phyloP scores from a whole-genome alignment of 2,888 invertebrate species.

The Volucella inanis region DNA sequence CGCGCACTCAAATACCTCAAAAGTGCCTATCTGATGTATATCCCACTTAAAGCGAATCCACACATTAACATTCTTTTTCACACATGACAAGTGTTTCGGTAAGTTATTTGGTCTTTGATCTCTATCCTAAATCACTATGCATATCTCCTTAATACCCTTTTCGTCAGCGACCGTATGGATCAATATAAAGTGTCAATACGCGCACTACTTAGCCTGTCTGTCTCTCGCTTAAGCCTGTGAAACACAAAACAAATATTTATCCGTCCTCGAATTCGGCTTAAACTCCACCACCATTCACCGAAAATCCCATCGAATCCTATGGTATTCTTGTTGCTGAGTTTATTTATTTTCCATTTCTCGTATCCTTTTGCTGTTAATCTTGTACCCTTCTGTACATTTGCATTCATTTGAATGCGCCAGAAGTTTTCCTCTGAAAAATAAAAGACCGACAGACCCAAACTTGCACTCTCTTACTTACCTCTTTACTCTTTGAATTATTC shows the following conservation, averaged over 20 bases:
- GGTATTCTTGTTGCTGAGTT: neutral
- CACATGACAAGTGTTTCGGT: conserved; percentile 38
- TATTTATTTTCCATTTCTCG: conserved; percentile 28
- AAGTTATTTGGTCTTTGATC: conserved; percentile 29
- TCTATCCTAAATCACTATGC: conserved; percentile 61
- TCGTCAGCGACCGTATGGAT: conserved; percentile 10
- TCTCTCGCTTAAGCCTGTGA: conserved; percentile 37
- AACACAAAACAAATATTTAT: conserved; percentile 61
- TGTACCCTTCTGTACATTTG: conserved; percentile 56
- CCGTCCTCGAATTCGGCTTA: conserved; percentile 23
- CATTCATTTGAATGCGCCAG: conserved; percentile 67
- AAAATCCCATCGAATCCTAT: conserved; percentile 5
- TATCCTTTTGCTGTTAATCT: conserved; percentile 55
- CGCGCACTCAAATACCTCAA: conserved; percentile 1
- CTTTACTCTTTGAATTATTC: conserved; percentile 66
- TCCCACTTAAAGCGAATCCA: conserved; percentile 54
- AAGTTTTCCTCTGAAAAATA: conserved; percentile 23
- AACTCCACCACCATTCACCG: too few relatives aligned
- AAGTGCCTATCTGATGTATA: neutral
- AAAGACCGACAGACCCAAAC: conserved; percentile 14
- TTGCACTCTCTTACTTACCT: conserved; percentile 24
- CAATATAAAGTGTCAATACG: conserved; percentile 64
- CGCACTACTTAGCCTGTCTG: conserved; percentile 18
- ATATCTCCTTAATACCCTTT: conserved; percentile 20
- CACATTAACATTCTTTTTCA: conserved; percentile 42